Conservation (phyloP, 1,140 invertebrate genomes). For the Stegodyphus mimosarum region DNA sequence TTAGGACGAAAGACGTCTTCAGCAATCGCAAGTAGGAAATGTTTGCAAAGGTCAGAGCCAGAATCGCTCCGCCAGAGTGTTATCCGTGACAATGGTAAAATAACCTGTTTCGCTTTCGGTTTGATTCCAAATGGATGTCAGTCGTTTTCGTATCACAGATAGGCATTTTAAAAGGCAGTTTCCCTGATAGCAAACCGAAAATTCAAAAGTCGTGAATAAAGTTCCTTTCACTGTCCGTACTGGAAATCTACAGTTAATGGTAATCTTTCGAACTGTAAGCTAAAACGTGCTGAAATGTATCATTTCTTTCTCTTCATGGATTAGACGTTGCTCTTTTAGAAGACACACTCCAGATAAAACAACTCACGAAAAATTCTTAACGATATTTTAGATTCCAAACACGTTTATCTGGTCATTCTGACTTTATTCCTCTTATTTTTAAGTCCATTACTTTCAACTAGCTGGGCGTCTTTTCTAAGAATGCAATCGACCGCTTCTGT, state of each 20-base stretch:
- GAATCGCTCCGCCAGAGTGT: background rate
- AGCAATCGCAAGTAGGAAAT: constrained; percentile 6
- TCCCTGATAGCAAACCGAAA: background rate
- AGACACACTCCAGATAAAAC: background rate
- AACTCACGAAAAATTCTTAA: background rate
- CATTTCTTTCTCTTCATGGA: background rate
- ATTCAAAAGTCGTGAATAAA: constrained; percentile 8
- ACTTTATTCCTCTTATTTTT: no score
- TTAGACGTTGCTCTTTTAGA: background rate
- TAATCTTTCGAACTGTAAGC: background rate
- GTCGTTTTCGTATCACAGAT: constrained; percentile 28
- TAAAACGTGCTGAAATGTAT: background rate
- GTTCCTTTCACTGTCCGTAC: background rate
- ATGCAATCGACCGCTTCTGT: no score
- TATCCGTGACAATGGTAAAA: constrained; percentile 38
- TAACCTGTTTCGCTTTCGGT: constrained; percentile 25
- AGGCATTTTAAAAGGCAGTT: background rate
- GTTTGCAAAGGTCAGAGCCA: constrained; percentile 13
- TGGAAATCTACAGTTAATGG: constrained; percentile 1
- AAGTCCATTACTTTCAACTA: no score
- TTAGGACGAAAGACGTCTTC: background rate
- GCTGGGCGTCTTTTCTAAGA: no score
- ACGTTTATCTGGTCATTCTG: no score
- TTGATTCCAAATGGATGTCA: constrained; percentile 34
- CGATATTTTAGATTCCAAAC: background rate